Conservation (phyloP, 2,113 vertebrate species). For the Axis porcinus region DNA sequence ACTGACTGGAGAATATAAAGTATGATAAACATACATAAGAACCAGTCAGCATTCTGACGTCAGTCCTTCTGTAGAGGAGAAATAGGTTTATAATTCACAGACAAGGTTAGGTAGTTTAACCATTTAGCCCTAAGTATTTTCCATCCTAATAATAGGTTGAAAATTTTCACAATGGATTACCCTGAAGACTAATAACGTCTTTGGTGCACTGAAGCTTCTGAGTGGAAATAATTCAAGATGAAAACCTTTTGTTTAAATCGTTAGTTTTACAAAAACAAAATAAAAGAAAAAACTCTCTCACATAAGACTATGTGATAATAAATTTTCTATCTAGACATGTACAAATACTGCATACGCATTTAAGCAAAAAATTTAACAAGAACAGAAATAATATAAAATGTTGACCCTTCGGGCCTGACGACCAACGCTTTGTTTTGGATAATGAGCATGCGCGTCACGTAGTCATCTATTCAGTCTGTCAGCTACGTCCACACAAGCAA, state of each 20-base stretch:
- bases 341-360: not conserved
- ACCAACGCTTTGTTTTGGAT: conserved; percentile 62
- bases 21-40: not conserved
- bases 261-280: conserved; percentile 5
- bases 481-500: not conserved
- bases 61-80: not conserved
- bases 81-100: not conserved
- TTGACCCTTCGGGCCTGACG: conserved; percentile 28
- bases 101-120: not conserved
- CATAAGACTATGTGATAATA: not conserved
- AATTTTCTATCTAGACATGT: not conserved
- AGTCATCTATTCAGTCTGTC: not conserved
- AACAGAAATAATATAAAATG: conserved; percentile 26
- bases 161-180: conserved; percentile 1
- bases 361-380: conserved; percentile 22
- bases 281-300: not conserved
- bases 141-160: not conserved
- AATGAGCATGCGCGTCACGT: conserved; percentile 65
- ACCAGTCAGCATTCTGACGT: not conserved
- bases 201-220: not conserved
- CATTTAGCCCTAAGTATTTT: not conserved
- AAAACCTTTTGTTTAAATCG: conserved; percentile 24
- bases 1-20: not conserved
- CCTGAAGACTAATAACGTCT: not conserved
- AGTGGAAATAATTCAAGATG: conserved; percentile 42